Conservation (phyloP, 1,140 invertebrate genomes). For the Caerostris darwini region DNA sequence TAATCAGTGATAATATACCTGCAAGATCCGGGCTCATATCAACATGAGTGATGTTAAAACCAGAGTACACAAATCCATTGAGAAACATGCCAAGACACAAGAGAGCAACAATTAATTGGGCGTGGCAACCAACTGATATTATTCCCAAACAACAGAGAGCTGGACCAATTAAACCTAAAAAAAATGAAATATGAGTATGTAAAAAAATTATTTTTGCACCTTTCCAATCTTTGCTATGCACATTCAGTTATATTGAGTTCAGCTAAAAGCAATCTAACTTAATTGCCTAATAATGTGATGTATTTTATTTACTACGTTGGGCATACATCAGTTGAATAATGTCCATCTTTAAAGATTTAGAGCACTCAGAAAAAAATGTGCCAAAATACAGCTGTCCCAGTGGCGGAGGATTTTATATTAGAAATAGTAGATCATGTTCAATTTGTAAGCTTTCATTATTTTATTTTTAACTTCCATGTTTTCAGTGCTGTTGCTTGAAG, state of each 20-base stretch:
- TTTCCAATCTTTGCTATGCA: no score
- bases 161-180: slow-evolving; percentile 86
- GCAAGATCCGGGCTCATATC: slow-evolving; percentile 78
- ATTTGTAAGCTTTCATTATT: no score
- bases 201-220: neutral
- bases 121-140: slow-evolving; percentile 87
- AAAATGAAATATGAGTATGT: neutral
- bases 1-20: neutral
- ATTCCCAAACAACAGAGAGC: slow-evolving; percentile 87
- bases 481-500: no score
- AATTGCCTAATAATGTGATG: no score
- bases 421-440: no score
- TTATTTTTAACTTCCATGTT: no score
- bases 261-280: no score
- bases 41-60: slow-evolving; percentile 77
- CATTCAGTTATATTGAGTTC: no score
- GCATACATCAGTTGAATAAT: neutral
- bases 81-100: slow-evolving; percentile 59
- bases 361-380: no score
- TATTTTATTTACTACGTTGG: neutral
- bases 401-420: no score
- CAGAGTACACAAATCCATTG: slow-evolving; percentile 77
- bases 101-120: slow-evolving; percentile 30
- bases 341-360: neutral
- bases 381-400: no score